Conservation (phyloP, 2,888 invertebrate species). For the Eilema sororculum region DNA sequence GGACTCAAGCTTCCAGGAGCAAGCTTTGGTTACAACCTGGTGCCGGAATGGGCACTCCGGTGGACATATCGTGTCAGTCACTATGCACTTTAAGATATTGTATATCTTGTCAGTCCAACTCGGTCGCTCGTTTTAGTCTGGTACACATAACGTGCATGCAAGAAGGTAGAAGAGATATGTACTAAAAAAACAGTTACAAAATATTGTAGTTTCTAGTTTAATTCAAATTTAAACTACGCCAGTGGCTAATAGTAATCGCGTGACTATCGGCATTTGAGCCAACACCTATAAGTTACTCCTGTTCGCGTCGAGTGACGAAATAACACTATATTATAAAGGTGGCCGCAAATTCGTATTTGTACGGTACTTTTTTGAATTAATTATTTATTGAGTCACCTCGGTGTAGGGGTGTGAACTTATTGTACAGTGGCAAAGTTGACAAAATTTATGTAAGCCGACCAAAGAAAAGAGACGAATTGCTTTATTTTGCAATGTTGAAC, state of each 20-base stretch:
- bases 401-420: background rate
- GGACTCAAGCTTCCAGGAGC: too few species aligned
- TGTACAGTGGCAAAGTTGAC: background rate
- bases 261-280: conserved; percentile 23
- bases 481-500: too few species aligned
- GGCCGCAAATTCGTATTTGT: conserved; percentile 26
- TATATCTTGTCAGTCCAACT: background rate
- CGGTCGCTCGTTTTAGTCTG: background rate
- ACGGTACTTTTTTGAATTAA: conserved; percentile 11
- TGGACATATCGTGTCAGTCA: too few species aligned
- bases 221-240: conserved; percentile 12
- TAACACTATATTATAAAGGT: conserved; percentile 31
- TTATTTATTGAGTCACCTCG: conserved; percentile 1
- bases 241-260: conserved; percentile 10
- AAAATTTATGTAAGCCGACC: background rate
- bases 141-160: background rate
- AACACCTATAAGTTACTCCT: conserved; percentile 29
- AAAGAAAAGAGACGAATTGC: too few species aligned
- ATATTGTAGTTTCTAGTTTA: background rate
- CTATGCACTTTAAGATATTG: too few species aligned
- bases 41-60: too few species aligned
- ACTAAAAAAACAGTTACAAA: background rate
- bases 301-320: conserved; percentile 25
- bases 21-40: too few species aligned
- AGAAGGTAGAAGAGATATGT: background rate